Evolutionary conservation across 2,888 invertebrate species (phyloP).

Genomic region (Parascotia fuliginaria): DNA sequence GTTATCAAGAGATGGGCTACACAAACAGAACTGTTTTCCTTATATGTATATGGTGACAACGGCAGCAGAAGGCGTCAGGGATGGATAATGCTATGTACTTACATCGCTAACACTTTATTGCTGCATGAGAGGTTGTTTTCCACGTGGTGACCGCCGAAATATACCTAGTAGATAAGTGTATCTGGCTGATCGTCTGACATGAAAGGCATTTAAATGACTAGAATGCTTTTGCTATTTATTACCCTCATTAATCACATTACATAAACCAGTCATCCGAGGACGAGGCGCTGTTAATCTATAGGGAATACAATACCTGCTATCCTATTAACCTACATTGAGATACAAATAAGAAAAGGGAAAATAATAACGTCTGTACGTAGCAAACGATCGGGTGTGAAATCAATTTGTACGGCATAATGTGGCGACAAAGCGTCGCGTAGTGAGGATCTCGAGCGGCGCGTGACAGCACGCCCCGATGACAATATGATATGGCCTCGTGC

Average conservation of each 20-base stretch:
- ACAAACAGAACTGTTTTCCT: no score
- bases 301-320: conserved; percentile 33
- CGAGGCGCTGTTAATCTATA: conserved; percentile 41
- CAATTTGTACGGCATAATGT: conserved; percentile 66
- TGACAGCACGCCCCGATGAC: conserved; percentile 64
- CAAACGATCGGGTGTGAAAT: conserved; percentile 70
- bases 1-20: no score
- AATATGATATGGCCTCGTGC: conserved; percentile 68
- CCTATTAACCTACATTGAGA: conserved; percentile 55
- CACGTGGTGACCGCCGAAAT: no score
- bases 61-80: no score
- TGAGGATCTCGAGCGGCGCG: conserved; percentile 59
- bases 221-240: no score
- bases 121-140: no score
- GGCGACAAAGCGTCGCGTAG: conserved; percentile 61
- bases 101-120: no score
- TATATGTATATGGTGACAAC: no score
- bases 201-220: no score
- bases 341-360: conserved; percentile 70
- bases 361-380: conserved; percentile 57
- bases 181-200: no score
- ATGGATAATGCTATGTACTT: no score
- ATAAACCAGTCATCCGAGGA: conserved; percentile 16
- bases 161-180: no score
- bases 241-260: background rate